Conservation (phyloP, 2,888 invertebrate genomes). For the Mantis religiosa region DNA sequence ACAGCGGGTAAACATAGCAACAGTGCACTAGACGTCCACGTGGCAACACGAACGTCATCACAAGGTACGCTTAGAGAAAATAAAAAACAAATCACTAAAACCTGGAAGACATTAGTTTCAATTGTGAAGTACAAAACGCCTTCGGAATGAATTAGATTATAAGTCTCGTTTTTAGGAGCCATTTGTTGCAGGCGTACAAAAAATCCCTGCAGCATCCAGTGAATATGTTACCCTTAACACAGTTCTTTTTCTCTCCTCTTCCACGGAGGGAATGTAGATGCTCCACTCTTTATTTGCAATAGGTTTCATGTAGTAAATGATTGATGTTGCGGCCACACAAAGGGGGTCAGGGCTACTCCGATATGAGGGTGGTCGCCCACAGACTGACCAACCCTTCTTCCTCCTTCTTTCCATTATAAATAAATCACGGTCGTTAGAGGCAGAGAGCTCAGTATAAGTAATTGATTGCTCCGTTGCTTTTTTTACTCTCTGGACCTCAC, state of each 20-base stretch:
- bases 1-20: too few species aligned
- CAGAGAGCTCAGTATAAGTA: neutral
- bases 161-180: too few species aligned
- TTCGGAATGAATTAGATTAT: too few species aligned
- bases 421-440: neutral
- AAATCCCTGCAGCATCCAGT: neutral
- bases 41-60: too few species aligned
- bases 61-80: too few species aligned
- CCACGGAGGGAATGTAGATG: too few species aligned
- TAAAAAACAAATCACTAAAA: too few species aligned
- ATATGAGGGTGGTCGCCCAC: neutral
- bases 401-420: neutral
- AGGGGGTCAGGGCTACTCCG: neutral
- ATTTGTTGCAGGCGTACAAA: neutral
- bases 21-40: too few species aligned
- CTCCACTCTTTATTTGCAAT: neutral
- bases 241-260: neutral
- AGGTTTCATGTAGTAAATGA: neutral
- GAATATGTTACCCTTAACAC: neutral
- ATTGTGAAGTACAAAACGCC: too few species aligned
- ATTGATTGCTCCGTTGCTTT: neutral
- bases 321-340: neutral
- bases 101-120: too few species aligned
- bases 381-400: neutral
- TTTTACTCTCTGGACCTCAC: neutral